phyloP scores from a whole-genome alignment of 2,888 invertebrate species.

The Euplexia lucipara region DNA sequence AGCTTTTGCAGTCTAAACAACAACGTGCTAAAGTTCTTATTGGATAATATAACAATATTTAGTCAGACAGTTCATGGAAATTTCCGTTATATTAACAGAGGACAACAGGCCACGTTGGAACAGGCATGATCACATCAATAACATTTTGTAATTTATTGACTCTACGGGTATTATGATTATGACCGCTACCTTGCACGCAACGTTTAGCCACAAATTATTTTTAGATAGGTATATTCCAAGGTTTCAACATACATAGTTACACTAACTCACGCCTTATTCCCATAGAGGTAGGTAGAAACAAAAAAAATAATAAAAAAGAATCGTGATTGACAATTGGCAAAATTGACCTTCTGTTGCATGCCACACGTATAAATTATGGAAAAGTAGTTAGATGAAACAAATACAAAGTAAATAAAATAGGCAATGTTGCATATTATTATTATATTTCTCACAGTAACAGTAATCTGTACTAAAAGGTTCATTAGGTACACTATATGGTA shows the following conservation, averaged over 20 bases:
- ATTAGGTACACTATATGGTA: too few species aligned
- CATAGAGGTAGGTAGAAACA: too few species aligned
- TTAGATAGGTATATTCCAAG: background rate
- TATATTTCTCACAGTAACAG: background rate
- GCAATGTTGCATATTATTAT: background rate
- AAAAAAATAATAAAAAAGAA: too few species aligned
- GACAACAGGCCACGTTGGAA: constrained; percentile 50
- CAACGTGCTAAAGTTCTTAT: constrained; percentile 5
- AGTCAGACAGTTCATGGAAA: constrained; percentile 31
- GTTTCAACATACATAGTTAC: constrained; percentile 20
- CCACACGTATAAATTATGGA: too few species aligned
- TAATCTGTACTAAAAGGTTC: too few species aligned
- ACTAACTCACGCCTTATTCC: too few species aligned
- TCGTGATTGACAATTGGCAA: constrained; percentile 7
- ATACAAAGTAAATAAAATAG: background rate
- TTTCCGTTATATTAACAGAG: constrained; percentile 40
- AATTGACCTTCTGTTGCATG: constrained; percentile 10
- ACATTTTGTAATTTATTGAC: constrained; percentile 47
- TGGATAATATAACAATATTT: constrained; percentile 7
- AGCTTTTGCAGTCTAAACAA: background rate
- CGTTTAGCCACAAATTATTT: constrained; percentile 14
- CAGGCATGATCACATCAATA: constrained; percentile 28
- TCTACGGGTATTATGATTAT: constrained; percentile 29
- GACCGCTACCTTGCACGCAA: constrained; percentile 30
- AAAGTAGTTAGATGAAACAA: background rate